Evolutionary conservation across 2,888 invertebrate genomes (phyloP).

Genomic region (Abrostola triplasia): DNA sequence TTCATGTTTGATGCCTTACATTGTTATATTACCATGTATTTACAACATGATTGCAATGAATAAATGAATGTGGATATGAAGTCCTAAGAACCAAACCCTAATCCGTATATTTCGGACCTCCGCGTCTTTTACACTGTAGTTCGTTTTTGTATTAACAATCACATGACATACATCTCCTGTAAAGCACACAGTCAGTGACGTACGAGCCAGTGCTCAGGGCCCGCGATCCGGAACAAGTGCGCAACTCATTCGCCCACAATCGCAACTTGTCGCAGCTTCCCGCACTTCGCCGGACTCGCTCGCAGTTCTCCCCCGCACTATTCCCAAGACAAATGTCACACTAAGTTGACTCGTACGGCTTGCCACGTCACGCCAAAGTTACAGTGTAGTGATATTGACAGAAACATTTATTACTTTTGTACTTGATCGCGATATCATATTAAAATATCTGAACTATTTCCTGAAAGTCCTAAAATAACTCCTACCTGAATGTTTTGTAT

Average conservation of each 20-base stretch:
- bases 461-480: neutral
- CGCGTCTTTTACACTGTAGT: neutral
- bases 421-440: neutral
- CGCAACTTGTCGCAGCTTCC: constrained; percentile 16
- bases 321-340: neutral
- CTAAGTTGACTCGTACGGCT: neutral
- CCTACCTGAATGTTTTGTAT: neutral
- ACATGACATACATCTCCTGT: neutral
- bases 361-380: neutral
- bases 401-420: neutral
- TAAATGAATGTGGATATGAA: no score
- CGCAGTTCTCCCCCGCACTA: neutral
- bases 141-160: neutral
- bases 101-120: neutral
- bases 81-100: no score
- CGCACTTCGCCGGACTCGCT: constrained; percentile 11
- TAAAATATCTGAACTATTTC: neutral
- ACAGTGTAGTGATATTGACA: neutral
- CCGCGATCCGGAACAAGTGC: constrained; percentile 14
- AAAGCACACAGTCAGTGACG: constrained; percentile 11
- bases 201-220: constrained; percentile 12
- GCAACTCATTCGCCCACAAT: constrained; percentile 18
- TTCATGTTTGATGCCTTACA: no score
- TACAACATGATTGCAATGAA: no score
- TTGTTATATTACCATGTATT: no score